These are phyloP conservation scores for Nycticebus coucang DNA, from an alignment of 2,113 vertebrate species.

Conservation along the genomic window DNA sequence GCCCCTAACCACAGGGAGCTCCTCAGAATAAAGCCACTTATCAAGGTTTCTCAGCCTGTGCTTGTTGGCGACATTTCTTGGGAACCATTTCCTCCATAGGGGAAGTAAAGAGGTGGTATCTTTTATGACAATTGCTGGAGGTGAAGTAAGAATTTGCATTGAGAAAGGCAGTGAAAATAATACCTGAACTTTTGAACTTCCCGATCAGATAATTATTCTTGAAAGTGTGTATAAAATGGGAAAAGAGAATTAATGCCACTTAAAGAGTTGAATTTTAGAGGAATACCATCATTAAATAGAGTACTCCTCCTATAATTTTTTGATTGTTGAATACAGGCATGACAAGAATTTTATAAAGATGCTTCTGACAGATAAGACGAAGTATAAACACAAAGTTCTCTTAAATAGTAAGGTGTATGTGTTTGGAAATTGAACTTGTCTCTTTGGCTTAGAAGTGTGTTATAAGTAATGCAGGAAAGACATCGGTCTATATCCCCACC, in stretches of 20 bases:
- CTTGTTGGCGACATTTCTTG: constrained; percentile 55
- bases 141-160: constrained; percentile 45
- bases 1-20: not conserved
- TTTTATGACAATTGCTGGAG: constrained; percentile 55
- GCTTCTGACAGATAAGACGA: constrained; percentile 53
- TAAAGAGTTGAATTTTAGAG: constrained; percentile 58
- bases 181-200: constrained; percentile 80
- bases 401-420: constrained; percentile 23
- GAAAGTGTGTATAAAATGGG: constrained; percentile 45
- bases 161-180: constrained; percentile 73
- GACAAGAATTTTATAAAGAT: constrained; percentile 57
- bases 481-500: not conserved
- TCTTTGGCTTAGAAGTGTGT: not conserved
- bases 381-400: constrained; percentile 39
- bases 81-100: constrained; percentile 51
- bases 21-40: constrained; percentile 45
- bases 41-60: constrained; percentile 42
- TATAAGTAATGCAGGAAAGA: not conserved
- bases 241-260: constrained; percentile 75
- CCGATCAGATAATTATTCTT: constrained; percentile 71
- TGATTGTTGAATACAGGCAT: constrained; percentile 42
- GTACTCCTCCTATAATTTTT: constrained; percentile 65
- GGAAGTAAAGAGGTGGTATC: not conserved
- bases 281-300: constrained; percentile 58
- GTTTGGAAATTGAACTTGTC: constrained; percentile 39